Conservation (phyloP, 2,888 invertebrate genomes). For the Iphiclides podalirius region DNA sequence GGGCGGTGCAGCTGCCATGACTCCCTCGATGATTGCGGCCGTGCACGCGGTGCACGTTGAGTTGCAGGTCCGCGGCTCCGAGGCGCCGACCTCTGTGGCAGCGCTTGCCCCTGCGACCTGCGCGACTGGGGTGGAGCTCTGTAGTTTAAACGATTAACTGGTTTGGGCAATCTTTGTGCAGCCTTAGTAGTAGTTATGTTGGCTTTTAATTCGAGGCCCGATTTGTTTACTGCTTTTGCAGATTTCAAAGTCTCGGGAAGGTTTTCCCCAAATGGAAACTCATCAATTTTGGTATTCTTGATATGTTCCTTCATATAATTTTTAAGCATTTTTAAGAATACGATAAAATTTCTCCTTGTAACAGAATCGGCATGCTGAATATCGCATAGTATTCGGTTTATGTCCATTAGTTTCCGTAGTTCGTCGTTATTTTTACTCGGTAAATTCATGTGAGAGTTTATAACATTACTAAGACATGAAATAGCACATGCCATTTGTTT, state of each 20-base stretch:
- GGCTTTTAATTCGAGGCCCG: too few relatives aligned
- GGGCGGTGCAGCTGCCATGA: too few relatives aligned
- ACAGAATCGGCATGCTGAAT: not conserved
- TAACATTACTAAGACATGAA: slow-evolving; percentile 24
- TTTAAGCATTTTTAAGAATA: not conserved
- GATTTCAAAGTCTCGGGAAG: not conserved
- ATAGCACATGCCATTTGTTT: slow-evolving; percentile 29
- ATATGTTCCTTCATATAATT: not conserved
- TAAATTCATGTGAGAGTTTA: slow-evolving; percentile 2
- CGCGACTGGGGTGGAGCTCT: too few relatives aligned
- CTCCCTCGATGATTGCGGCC: too few relatives aligned
- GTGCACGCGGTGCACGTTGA: too few relatives aligned
- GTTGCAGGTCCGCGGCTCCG: too few relatives aligned
- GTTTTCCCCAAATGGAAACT: not conserved
- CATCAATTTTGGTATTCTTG: not conserved
- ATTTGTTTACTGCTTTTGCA: not conserved
- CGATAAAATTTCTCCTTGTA: not conserved
- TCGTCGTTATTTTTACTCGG: not conserved
- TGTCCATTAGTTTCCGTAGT: not conserved
- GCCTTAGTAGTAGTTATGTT: too few relatives aligned
- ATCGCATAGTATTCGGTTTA: not conserved
- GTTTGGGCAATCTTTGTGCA: too few relatives aligned
- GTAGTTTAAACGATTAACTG: too few relatives aligned
- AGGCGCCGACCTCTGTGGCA: too few relatives aligned
- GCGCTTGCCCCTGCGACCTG: too few relatives aligned